Evolutionary conservation across 2,888 invertebrate genomes (phyloP), one percentile per base, ranked within the genome.

Genomic region (Palloptera scutellata): DNA sequence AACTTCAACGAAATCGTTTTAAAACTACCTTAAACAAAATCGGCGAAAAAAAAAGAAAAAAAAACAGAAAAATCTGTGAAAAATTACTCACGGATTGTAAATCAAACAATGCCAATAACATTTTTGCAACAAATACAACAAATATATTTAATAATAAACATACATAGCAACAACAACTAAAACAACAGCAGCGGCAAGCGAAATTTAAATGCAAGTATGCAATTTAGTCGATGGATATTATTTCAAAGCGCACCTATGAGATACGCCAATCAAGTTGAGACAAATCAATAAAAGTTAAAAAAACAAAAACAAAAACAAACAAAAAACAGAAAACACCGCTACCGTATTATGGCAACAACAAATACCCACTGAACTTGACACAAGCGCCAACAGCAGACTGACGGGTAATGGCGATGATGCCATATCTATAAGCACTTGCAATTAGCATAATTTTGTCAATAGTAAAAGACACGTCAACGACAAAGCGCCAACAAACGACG

Each of bases 381-480:
- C 48, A 61, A 61, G 59, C 57, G 48, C 58, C 57, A n/a, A 19
- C 48, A n/a, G 41, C 48, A 41, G 20, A 51, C 41, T 5, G 30
- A 13, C n/a, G 10, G 51, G 51, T 11, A 30, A n/a, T 20, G 55
- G 51, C 51, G 13, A 41, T 19, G 6, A 19, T 51, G 17, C 17
- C 41, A 42, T 30, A 42, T 61, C 64, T 60, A 60, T 68, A 60
- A 67, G 63, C 62, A 69, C 42, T 64, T 58, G 42, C 30, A 30
- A 67, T 68, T 68, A 65, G 62, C 62, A 68, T 64, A 68, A 64
- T 55, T 68, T 64, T 61, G 61, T 64, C 61, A 68, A 68, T 51
- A n/a, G n/a, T n/a, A n/a, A n/a, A n/a, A n/a, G n/a, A n/a, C n/a
- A n/a, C n/a, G n/a, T n/a, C n/a, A n/a, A n/a, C n/a, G n/a, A 30